phyloP scores from a whole-genome alignment of 2,888 invertebrate species.

The Archips crataeganus region DNA sequence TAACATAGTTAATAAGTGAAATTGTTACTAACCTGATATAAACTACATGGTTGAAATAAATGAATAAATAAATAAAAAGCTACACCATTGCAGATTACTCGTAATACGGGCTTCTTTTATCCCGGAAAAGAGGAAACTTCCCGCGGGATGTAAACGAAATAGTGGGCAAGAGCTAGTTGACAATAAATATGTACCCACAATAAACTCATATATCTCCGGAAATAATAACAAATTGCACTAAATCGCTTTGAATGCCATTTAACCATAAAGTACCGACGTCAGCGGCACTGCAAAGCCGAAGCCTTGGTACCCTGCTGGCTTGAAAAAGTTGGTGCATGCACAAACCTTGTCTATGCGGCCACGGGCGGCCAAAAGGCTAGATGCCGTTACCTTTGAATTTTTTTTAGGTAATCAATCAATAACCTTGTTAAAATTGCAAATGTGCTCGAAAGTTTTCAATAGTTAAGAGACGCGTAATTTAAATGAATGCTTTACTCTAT shows the following conservation, averaged over 20 bases:
- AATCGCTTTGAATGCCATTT: slow-evolving; percentile 20
- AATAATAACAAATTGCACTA: slow-evolving; percentile 37
- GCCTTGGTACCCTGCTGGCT: slow-evolving; percentile 26
- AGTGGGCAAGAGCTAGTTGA: background rate
- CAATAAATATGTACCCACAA: background rate
- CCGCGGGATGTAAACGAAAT: no score
- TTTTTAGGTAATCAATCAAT: slow-evolving; percentile 19
- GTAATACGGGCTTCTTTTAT: no score
- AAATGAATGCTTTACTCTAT: no score
- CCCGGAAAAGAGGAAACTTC: no score
- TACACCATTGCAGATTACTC: no score
- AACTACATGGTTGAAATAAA: no score
- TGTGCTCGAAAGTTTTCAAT: no score
- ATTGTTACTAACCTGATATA: no score
- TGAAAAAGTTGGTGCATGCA: slow-evolving; percentile 36
- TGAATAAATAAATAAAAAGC: no score
- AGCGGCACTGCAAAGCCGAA: slow-evolving; percentile 27
- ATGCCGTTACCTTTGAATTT: slow-evolving; percentile 18
- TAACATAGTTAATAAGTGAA: no score
- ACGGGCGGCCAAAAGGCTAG: slow-evolving; percentile 4
- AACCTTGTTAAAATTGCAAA: background rate
- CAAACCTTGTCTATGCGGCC: slow-evolving; percentile 32
- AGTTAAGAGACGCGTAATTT: no score
- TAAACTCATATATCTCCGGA: slow-evolving; percentile 19
- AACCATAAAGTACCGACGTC: background rate